Base-by-base conservation (phyloP, 2,888 invertebrate genomes). In the Volucella inanis region DNA sequence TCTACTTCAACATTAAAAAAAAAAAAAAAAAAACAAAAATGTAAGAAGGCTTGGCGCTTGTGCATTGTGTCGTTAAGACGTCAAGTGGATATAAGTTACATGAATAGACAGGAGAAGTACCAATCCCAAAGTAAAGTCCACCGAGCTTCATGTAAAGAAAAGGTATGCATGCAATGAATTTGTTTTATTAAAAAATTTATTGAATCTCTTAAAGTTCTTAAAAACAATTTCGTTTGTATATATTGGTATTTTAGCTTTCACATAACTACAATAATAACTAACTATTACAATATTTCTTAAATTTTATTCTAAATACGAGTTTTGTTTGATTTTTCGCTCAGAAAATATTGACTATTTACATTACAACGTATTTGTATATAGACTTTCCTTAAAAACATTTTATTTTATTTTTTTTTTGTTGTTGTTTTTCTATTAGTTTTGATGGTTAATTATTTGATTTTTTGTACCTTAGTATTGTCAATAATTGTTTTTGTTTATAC, bases 381-480 rank as follows among this genome's bases (percentile, higher is more conserved):
- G 31, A 31, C 31, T 2, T 6, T 31, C 31, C 6, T 6, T 31
- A 31, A 22, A 22, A 22, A 22, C 18, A 22, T 22, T 22, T 22
- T 22, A 22, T 22, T 22, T 18, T 22, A 22, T 22, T 22, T 22
- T 2, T 22, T 59, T 74, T 55, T 15, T 15, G 45, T 52, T 70
- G 57, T 31, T 64, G 79, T 67, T 83, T 57, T 64, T 61, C 71
- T 62, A 65, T 80, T 72, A 74, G 64, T 50, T 52, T 62, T 62
- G 54, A 22, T 71, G 41, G 39, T 50, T 55, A 9, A 45, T 57
- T 43, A 3, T 49, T 65, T 39, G 41, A 10, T 52, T n/a, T 74
- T 83, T 83, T 84, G 83, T 84, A 84, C 83, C 79, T 78, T 70
- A 70, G 83, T 84, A 84, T 84, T 84, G 84, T 84, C 79, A 84